These are phyloP conservation scores for Amaurobius ferox DNA, from an alignment of 2,888 invertebrate genomes.

Conservation along the genomic window DNA sequence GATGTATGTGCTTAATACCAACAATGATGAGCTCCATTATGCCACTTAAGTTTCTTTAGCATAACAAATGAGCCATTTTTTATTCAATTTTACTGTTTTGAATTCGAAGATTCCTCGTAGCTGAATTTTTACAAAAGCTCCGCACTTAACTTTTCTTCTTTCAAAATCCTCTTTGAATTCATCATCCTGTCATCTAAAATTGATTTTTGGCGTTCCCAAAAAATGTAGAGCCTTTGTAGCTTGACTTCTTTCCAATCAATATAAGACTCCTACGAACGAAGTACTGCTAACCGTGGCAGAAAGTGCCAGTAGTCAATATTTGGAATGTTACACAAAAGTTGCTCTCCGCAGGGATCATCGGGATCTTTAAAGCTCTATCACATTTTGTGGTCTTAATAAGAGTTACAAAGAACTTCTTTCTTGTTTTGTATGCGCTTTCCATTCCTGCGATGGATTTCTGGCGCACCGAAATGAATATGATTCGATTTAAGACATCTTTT, in stretches of 20 bases:
- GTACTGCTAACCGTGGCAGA: neutral
- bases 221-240: neutral
- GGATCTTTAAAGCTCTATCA: neutral
- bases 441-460: too few relatives aligned
- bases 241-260: neutral
- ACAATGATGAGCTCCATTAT: too few relatives aligned
- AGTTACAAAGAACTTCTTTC: too few relatives aligned
- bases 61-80: too few relatives aligned
- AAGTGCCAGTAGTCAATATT: neutral
- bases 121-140: neutral
- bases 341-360: neutral
- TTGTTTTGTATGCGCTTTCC: too few relatives aligned
- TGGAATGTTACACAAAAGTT: neutral
- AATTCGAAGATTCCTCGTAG: neutral
- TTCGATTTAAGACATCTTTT: too few relatives aligned
- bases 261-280: neutral
- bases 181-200: slow-evolving; percentile 33
- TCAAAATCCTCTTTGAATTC: slow-evolving; percentile 17
- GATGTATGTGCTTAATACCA: too few relatives aligned
- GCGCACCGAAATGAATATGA: too few relatives aligned
- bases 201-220: slow-evolving; percentile 17
- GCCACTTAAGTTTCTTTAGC: too few relatives aligned
- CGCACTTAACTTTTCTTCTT: slow-evolving; percentile 9
- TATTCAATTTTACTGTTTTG: neutral
- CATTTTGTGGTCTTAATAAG: too few relatives aligned